Conservation (phyloP, 2,797 vertebrate genomes). For the Gastrophryne carolinensis region DNA sequence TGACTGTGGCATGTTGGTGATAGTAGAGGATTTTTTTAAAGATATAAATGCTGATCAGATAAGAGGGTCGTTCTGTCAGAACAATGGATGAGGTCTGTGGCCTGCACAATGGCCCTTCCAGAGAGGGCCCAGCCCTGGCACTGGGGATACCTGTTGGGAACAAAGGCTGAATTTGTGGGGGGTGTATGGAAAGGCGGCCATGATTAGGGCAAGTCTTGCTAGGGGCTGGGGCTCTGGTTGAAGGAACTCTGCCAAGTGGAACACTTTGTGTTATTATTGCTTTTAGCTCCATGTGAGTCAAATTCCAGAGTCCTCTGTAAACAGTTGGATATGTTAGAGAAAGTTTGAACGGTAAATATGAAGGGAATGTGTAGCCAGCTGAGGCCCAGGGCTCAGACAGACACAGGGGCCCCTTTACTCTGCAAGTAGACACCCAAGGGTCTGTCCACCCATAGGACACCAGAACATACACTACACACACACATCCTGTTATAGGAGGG, state of each 20-base stretch:
- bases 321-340: slow-evolving; percentile 44
- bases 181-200: not conserved
- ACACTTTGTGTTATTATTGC: slow-evolving; percentile 43
- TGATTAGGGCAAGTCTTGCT: not conserved
- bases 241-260: slow-evolving; percentile 39
- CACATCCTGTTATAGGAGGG: not conserved
- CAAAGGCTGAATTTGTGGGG: not conserved
- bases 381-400: not conserved
- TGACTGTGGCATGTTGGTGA: not conserved
- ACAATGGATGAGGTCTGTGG: not conserved
- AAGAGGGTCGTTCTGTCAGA: slow-evolving; percentile 3
- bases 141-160: not conserved
- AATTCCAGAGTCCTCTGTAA: slow-evolving; percentile 49
- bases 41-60: not conserved
- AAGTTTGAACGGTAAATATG: slow-evolving; percentile 46
- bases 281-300: slow-evolving; percentile 46
- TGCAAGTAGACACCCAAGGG: not conserved
- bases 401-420: slow-evolving; percentile 18
- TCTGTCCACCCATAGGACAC: not conserved
- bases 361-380: slow-evolving; percentile 39
- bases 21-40: not conserved
- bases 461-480: not conserved
- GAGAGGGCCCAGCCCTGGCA: not conserved
- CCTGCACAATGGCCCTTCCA: not conserved
- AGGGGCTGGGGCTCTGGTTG: slow-evolving; percentile 8